These are phyloP conservation scores for Hapalemur alaotrensis DNA, from an alignment of 2,797 vertebrate species.

Conservation along the genomic window DNA sequence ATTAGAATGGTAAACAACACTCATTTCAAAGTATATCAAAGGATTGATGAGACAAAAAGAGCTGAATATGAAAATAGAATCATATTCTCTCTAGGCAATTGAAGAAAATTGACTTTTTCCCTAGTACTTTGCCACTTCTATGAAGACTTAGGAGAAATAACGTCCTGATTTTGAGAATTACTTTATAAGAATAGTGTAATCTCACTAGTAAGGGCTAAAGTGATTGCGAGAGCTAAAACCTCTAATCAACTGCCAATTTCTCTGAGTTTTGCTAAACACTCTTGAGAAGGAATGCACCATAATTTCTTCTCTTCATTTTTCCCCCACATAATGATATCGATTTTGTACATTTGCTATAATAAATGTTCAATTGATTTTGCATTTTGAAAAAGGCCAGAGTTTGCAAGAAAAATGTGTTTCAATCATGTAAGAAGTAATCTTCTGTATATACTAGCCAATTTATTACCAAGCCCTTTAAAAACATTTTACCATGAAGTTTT, in stretches of 20 bases:
- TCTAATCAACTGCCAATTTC: constrained; percentile 14
- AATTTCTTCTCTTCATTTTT: constrained; percentile 12
- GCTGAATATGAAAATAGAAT: constrained; percentile 12
- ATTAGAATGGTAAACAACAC: background rate
- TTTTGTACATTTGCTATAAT: constrained; percentile 10
- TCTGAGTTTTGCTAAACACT: background rate
- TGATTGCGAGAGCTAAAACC: constrained; percentile 3
- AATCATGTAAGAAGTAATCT: background rate
- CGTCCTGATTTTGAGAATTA: constrained; percentile 37
- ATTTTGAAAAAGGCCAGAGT: constrained; percentile 28
- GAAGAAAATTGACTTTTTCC: constrained; percentile 22
- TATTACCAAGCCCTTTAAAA: constrained; percentile 13
- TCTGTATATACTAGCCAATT: background rate
- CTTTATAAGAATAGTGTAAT: constrained; percentile 33
- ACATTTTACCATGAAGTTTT: background rate
- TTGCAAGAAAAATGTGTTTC: constrained; percentile 10
- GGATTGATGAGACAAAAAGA: background rate
- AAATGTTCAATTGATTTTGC: constrained; percentile 45
- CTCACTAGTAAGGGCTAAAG: background rate
- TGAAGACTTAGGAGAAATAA: constrained; percentile 16
- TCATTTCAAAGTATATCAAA: constrained; percentile 31
- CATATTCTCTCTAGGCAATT: background rate
- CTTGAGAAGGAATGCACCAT: background rate
- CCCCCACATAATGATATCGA: background rate
- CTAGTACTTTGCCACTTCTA: background rate